A percentile compares a stretch with the other conserved stretches of the same genome.
phyloP scores from a whole-genome alignment of 2,888 invertebrate species.

The Protonemura montana region DNA sequence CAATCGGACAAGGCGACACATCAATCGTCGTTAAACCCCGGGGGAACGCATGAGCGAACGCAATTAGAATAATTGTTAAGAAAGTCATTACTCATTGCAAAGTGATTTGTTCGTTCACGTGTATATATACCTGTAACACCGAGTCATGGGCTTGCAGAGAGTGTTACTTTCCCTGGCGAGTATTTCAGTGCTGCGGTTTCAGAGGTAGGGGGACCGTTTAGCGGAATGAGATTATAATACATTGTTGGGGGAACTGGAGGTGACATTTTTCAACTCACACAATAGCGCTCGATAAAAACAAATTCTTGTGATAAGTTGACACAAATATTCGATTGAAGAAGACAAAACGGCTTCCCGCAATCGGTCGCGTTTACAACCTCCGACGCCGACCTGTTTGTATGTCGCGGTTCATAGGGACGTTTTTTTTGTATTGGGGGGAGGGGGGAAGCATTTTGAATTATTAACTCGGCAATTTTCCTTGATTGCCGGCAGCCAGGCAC shows the following conservation, averaged over 20 bases:
- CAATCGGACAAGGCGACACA: not conserved
- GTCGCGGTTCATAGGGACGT: not conserved
- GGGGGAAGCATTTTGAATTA: conserved; percentile 41
- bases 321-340: not conserved
- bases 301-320: not conserved
- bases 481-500: conserved; percentile 37
- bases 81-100: not conserved
- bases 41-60: not conserved
- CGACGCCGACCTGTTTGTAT: not conserved
- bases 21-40: not conserved
- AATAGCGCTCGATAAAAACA: no score
- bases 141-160: no score
- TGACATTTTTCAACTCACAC: no score
- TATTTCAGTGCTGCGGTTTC: no score
- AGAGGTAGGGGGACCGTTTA: no score
- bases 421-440: not conserved
- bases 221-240: no score
- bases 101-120: no score
- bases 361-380: not conserved
- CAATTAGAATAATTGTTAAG: not conserved
- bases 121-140: no score
- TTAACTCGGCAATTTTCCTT: conserved; percentile 46
- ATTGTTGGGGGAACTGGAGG: no score
- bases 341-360: not conserved
- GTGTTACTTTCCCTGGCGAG: no score